Evolutionary conservation across 2,888 invertebrate species (phyloP), one percentile per base, ranked within the genome.

Genomic region (Cantharis rustica): DNA sequence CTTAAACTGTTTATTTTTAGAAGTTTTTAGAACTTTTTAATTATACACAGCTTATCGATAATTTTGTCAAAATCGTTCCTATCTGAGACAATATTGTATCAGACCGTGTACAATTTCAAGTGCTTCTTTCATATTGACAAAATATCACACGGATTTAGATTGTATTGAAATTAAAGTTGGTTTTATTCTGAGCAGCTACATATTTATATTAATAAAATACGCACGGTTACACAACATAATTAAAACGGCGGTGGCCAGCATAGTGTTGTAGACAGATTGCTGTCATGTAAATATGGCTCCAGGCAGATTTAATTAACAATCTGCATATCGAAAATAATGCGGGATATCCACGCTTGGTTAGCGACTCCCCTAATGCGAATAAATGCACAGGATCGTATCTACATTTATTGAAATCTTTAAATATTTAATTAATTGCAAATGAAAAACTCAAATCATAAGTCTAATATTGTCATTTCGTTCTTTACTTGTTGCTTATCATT

Each of bases 251-350:
- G 83, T 83, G 83, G 84, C 84, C 84, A 79, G 83, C 82, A 82
- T 80, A 82, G 85, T 87, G 87, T 83, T 84, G 84, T 84, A 87
- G 88, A 88, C 88, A 88, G 88, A 88, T 88, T 87, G 88, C 88
- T 88, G 88, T 88, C 88, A 88, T 88, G 88, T 88, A 88, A 88
- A 88, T 88, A 87, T 87, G 87, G 85, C 86, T 84, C 86, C 84
- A 85, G 85, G 85, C 86, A 85, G 87, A 88, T 88, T 88, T 87
- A 88, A 88, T 88, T 88, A 88, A 88, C 88, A 88, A 87, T 87
- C 87, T 87, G 86, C 87, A 87, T 88, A 87, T 88, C 87, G 87
- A 87, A 88, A 88, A 88, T 87, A 87, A 87, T 85, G 84, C 83
- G 84, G 85, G 86, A 86, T 86, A 86, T 85, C 84, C 85, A 86